These are phyloP conservation scores for Ophiodon elongatus DNA, from an alignment of 2,113 vertebrate genomes.

Conservation along the genomic window DNA sequence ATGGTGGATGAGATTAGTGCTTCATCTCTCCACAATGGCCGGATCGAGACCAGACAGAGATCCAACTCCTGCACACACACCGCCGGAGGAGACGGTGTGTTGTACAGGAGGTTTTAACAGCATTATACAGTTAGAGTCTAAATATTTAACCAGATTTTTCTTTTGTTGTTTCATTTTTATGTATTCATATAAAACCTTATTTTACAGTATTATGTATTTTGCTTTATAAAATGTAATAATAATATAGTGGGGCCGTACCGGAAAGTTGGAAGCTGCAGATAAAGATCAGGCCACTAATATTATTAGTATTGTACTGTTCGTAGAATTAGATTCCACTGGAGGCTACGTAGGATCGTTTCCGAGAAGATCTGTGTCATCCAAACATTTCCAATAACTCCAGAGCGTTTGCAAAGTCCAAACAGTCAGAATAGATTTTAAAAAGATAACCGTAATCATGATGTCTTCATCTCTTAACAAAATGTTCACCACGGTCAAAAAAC, in stretches of 20 bases:
- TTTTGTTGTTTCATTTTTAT: background rate
- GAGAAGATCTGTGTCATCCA: no score
- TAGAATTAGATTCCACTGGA: background rate
- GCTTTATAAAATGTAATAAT: background rate
- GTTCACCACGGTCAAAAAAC: no score
- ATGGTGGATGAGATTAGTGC: background rate
- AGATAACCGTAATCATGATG: no score
- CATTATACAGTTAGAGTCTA: background rate
- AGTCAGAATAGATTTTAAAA: no score
- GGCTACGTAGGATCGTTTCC: no score
- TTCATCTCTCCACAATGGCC: conserved; percentile 7
- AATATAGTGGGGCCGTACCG: background rate
- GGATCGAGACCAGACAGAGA: background rate
- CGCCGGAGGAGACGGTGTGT: background rate
- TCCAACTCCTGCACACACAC: background rate
- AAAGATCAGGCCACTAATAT: background rate
- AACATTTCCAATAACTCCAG: no score
- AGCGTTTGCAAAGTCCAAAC: no score
- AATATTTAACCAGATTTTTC: no score
- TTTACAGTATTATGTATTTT: background rate
- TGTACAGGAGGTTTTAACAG: background rate
- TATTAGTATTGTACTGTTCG: background rate
- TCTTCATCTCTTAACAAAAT: no score
- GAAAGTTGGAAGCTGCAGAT: background rate
- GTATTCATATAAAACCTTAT: background rate